Evolutionary conservation across 92 coral and sea anemone species (phyloP), one percentile per base, ranked within the genome.

Genomic region (Chrysogorgia sp.): DNA sequence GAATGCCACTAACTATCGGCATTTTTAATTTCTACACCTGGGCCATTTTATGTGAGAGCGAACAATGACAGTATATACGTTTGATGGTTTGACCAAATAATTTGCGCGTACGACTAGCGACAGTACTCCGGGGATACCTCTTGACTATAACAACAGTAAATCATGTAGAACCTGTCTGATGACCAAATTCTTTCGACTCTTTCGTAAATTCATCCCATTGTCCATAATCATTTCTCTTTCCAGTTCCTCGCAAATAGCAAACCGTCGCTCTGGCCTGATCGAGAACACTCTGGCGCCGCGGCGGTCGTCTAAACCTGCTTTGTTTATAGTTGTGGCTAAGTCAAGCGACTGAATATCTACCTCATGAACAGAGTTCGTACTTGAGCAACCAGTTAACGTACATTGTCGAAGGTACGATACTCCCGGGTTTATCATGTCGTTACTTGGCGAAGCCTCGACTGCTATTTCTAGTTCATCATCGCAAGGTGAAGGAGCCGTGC

Each of bases 131-230:
- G 50, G 10, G 50, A 9, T 43, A 43, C 17, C 34, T 57, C 31
- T 57, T 31, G 63, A 13, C 63, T 56, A 72, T 14, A 72, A 34
- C 50, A 72, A 56, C 79, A 72, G 30, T 32, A 72, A 24, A 31
- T 72, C 79, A 34, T 72, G 79, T 4, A 72, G 65, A n/a, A 72
- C 79, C 35, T 72, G 79, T n/a, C 79, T 52, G 30, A 72, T 72
- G 21, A 72, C 79, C 30, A 72, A 21, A 52, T 72, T 72, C 12
- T 72, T 72, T 28, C 79, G 64, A 28, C 79, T 72, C 15, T 72
- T 72, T 55, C 79, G 23, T 14, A 72, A 55, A 33, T 72, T 72
- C 79, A 56, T 59, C 3, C 79, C 79, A 56, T 72, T 33, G 1
- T 53, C 66, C 65, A 55, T 72, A 2, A 72, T 53, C 15, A 72